Percentiles rank a stretch among this genome's conserved stretches.
phyloP scores from a whole-genome alignment of 2,113 vertebrate species.

The Triplophysa tibetana region DNA sequence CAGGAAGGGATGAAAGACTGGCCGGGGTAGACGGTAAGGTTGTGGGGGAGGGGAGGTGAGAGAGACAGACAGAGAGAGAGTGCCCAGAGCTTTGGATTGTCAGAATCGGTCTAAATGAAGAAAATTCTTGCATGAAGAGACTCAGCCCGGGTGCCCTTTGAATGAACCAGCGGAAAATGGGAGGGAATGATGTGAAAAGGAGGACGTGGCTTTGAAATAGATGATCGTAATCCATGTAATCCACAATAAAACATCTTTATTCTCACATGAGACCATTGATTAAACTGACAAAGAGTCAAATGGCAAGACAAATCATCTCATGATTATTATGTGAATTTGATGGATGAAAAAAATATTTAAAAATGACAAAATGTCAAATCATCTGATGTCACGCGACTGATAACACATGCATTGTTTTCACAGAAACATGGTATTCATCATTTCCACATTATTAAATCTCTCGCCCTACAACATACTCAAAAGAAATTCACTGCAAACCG shows the following conservation, averaged over 20 bases:
- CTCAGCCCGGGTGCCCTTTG: constrained; percentile 75
- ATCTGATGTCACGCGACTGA: not conserved
- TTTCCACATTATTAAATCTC: not conserved
- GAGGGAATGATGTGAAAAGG: constrained; percentile 57
- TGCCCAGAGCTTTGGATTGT: constrained; percentile 71
- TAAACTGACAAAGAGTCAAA: constrained; percentile 17
- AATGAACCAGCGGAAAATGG: constrained; percentile 72
- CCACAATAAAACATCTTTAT: constrained; percentile 62
- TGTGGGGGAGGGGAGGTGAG: constrained; percentile 41
- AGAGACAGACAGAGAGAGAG: constrained; percentile 61
- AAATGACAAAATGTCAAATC: constrained; percentile 13
- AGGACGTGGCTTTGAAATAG: constrained; percentile 38
- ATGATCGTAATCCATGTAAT: constrained; percentile 63
- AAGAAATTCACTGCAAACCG: not conserved
- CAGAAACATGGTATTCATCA: constrained; percentile 3
- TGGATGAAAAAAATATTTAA: constrained; percentile 13
- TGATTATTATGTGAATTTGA: constrained; percentile 18
- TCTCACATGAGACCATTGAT: constrained; percentile 52
- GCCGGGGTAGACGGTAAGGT: constrained; percentile 69
- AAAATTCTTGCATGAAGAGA: constrained; percentile 75
- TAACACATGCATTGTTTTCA: not conserved
- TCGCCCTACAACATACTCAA: not conserved
- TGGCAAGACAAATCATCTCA: constrained; percentile 1
- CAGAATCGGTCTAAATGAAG: constrained; percentile 75
- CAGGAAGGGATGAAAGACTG: constrained; percentile 68